A percentile compares a stretch with the other conserved stretches of the same genome.
Evolutionary conservation across 1,140 invertebrate genomes (phyloP).

Genomic region (Drosophila yakuba): DNA sequence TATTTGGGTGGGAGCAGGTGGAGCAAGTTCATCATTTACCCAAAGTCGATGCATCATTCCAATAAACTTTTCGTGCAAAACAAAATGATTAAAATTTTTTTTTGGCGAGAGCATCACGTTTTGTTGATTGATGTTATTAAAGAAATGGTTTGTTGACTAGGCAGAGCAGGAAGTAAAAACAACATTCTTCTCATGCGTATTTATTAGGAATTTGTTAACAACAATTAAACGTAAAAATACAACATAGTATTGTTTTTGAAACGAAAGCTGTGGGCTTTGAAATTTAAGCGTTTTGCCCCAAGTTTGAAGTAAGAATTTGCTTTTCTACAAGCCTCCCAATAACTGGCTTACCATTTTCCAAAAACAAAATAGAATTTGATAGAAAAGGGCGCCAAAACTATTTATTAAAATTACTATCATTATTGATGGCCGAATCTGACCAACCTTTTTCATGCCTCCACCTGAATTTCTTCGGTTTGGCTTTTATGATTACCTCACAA

Average conservation of each 20-base stretch:
- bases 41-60: conserved; percentile 45
- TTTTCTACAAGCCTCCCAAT: no score
- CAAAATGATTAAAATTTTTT: conserved; percentile 51
- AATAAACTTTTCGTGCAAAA: conserved; percentile 53
- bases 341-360: no score
- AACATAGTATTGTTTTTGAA: no score
- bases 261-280: no score
- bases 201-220: no score
- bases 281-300: no score
- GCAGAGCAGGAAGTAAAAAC: conserved; percentile 31
- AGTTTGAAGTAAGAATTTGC: neutral
- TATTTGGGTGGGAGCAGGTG: conserved; percentile 31
- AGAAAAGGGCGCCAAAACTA: no score
- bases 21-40: conserved; percentile 22
- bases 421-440: neutral
- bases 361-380: neutral
- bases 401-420: neutral
- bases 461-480: neutral
- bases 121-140: conserved; percentile 27
- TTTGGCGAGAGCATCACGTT: conserved; percentile 12
- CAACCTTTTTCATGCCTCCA: neutral
- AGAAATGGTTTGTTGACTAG: conserved; percentile 22
- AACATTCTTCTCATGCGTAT: no score
- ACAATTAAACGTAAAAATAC: no score
- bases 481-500: conserved; percentile 18